Conservation (phyloP, 2,113 vertebrate species). For the Catharus bicknelli region DNA sequence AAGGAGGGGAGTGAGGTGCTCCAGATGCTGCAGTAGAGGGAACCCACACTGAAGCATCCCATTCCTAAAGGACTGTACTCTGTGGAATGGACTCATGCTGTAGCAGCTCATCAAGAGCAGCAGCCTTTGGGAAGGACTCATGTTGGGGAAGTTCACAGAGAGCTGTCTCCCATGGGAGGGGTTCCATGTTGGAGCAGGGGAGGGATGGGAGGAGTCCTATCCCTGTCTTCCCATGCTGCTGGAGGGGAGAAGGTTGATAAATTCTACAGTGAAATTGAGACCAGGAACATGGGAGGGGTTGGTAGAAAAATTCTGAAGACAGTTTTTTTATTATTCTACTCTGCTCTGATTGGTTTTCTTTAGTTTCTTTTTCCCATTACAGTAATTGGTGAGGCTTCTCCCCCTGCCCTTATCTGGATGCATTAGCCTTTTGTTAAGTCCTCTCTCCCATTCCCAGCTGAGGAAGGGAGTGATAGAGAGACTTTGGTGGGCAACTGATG, state of each 20-base stretch:
- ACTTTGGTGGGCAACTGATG: background rate
- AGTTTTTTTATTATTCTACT: background rate
- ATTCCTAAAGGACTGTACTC: background rate
- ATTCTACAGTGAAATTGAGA: background rate
- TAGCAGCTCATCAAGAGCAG: background rate
- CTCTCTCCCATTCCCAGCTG: background rate
- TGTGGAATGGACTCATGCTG: background rate
- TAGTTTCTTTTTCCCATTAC: background rate
- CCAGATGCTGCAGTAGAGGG: background rate
- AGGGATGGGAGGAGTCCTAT: background rate
- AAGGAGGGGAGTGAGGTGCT: background rate
- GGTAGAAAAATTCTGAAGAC: background rate
- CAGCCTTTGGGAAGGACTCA: background rate
- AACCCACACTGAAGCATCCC: background rate
- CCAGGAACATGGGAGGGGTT: background rate
- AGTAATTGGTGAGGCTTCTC: background rate
- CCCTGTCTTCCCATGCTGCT: background rate
- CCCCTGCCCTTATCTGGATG: accelerated
- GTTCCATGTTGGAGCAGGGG: background rate
- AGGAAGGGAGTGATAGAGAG: background rate
- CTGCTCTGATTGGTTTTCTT: background rate
- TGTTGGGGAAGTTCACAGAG: background rate
- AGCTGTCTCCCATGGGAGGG: background rate
- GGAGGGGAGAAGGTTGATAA: accelerated
- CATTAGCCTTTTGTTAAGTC: background rate